Base-by-base conservation (phyloP, 2,888 invertebrate species). In the Proisotoma minuta region DNA sequence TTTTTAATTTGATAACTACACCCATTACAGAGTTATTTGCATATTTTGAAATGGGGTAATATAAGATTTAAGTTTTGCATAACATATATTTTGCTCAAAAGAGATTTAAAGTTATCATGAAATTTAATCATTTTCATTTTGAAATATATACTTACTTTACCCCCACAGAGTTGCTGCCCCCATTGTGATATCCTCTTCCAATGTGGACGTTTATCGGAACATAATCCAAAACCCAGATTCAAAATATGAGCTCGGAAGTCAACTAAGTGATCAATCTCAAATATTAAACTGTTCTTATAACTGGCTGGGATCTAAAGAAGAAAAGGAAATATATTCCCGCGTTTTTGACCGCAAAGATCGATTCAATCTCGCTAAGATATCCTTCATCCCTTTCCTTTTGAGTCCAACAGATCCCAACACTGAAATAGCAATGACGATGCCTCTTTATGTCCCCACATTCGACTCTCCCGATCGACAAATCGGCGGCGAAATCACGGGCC, bases 141-240 rank as follows among this genome's bases (percentile, higher is more conserved):
- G n/a, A n/a, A n/a, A n/a, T n/a, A n/a, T n/a, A n/a, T n/a, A n/a
- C n/a, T n/a, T n/a, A n/a, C n/a, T n/a, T n/a, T n/a, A n/a, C n/a
- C n/a, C n/a, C n/a, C n/a, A n/a, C n/a, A 83, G 91, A 71, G 96
- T 97, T 0, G 89, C 96, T 1, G 98, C 97, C 0, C 88, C 93
- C 0, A 83, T 98, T 39, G 92, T 96, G 0, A 83, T 98, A 22
- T 89, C 92, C 0, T 82, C 82, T 0, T 87, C 88, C 75, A 97
- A 98, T 76, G 86, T 96, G 0, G 84, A 87, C 49, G 84, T 98
- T 1, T 91, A 84, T 74, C 83, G 97, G 63, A 99, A 99, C 78
- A 91, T 93, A 63, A 85, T 98, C 40, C 86, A 90, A 63, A 98
- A 99, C 78, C 87, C 87, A 1, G 87, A 87, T 68, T 94, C 97